Conservation (phyloP, 2,888 invertebrate species). For the Eumacrocentrus americanus region DNA sequence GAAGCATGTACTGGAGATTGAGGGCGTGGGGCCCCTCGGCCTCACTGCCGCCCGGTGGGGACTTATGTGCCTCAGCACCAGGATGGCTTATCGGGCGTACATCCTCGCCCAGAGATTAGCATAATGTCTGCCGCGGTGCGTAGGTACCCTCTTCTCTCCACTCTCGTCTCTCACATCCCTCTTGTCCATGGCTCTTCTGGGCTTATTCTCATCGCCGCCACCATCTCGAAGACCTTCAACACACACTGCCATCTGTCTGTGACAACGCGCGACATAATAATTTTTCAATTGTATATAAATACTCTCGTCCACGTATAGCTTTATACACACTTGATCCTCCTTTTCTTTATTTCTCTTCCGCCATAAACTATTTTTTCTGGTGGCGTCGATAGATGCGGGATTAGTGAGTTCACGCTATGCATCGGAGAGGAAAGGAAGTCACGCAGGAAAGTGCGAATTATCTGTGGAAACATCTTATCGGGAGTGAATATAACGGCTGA, state of each 20-base stretch:
- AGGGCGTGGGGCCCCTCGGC: constrained; percentile 60
- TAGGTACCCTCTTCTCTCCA: constrained; percentile 27
- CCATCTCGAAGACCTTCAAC: constrained; percentile 16
- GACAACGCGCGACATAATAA: constrained; percentile 24
- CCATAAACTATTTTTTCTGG: background rate
- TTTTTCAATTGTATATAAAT: constrained; percentile 13
- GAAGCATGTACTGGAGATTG: constrained; percentile 52
- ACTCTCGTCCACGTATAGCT: background rate
- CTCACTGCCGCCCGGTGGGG: constrained; percentile 48
- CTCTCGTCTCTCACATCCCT: constrained; percentile 5
- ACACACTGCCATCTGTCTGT: constrained; percentile 24
- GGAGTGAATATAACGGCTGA: background rate
- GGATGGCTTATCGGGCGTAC: constrained; percentile 58
- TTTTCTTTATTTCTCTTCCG: constrained; percentile 23
- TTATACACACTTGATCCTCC: too few relatives aligned
- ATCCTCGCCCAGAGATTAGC: constrained; percentile 60
- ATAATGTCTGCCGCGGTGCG: constrained; percentile 56
- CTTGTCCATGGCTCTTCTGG: background rate
- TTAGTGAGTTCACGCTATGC: background rate
- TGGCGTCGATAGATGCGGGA: too few relatives aligned
- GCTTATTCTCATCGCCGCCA: constrained; percentile 23
- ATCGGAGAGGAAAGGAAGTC: constrained; percentile 29
- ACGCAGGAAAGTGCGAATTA: constrained; percentile 37
- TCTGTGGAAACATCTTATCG: constrained; percentile 37
- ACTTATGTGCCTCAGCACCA: constrained; percentile 37